Percentiles rank a stretch among this genome's conserved stretches.
phyloP scores from a whole-genome alignment of 1,140 invertebrate genomes.

The Hylaeus anthracinus region DNA sequence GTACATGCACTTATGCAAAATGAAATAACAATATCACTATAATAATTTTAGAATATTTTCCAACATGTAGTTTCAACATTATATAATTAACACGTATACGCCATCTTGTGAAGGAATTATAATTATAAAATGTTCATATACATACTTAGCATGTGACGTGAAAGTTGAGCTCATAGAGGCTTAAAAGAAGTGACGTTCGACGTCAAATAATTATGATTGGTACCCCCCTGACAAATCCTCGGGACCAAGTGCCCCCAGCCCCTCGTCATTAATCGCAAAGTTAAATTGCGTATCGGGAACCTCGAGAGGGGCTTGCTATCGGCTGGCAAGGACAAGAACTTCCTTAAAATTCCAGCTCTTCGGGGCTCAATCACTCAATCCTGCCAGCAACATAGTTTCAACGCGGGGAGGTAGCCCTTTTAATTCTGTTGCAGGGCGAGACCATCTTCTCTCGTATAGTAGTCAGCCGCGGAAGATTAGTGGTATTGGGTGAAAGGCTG shows the following conservation, averaged over 20 bases:
- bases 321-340: background rate
- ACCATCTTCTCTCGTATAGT: constrained; percentile 31
- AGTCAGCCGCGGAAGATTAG: constrained; percentile 68
- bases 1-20: no score
- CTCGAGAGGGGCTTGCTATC: no score
- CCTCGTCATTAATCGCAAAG: background rate
- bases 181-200: no score
- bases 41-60: no score
- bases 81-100: no score
- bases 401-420: constrained; percentile 6
- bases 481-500: constrained; percentile 70
- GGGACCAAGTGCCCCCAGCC: background rate
- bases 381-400: background rate
- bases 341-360: background rate
- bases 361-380: constrained; percentile 33
- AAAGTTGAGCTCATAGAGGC: no score
- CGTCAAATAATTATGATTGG: no score
- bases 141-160: no score
- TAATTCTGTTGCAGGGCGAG: constrained; percentile 3
- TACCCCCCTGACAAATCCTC: background rate
- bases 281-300: constrained; percentile 7
- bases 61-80: no score
- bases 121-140: no score
- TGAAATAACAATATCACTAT: no score
- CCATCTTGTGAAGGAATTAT: no score